Evolutionary conservation across 2,797 vertebrate species (phyloP), one percentile per base, ranked within the genome.

Genomic region (Acridotheres tristis): DNA sequence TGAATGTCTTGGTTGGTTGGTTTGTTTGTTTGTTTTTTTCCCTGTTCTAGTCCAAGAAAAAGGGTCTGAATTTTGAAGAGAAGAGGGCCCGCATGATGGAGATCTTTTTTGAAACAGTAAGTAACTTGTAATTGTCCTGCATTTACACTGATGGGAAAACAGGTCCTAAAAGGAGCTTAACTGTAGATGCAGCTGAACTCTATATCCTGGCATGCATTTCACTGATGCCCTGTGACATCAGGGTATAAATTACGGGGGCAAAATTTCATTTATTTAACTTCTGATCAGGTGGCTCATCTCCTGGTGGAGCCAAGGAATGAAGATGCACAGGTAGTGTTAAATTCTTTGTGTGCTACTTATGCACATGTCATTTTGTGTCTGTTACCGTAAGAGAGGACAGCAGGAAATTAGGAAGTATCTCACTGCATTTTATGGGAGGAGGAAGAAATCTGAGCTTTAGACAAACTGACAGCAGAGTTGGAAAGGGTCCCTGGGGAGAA

Each of bases 31-130:
- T 29, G 29, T 29, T 53, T 19, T 36, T 81, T 23, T 7, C 16
- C 40, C 51, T 62, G 59, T 97, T 96, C 47, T 96, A 99, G 99
- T 99, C 99, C 16, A 99, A 99, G 98, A 99, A 99, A 97, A 99
- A 98, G 97, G 99, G 99, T 58, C 96, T 99, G 53, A 99, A 99
- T 96, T 97, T 98, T 94, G 99, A 99, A 94, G 99, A 99, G 97
- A 99, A 99, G 96, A 99, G 99, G 97, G 96, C 95, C 59, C 99
- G 99, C 16, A 99, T 99, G 99, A 99, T 99, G 99, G 99, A 99
- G 96, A 99, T 99, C 94, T 99, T 99, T 97, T 99, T 99, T 98
- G 99, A 99, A 97, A 98, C 98, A 5, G 99, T 99, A 96, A 98
- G 98, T 99, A 87, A 96, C 98, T 97, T 97, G 40, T 29, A 43